Evolutionary conservation across 2,888 invertebrate genomes (phyloP), one percentile per base, ranked within the genome.

Genomic region (Minunthozetes semirufus): DNA sequence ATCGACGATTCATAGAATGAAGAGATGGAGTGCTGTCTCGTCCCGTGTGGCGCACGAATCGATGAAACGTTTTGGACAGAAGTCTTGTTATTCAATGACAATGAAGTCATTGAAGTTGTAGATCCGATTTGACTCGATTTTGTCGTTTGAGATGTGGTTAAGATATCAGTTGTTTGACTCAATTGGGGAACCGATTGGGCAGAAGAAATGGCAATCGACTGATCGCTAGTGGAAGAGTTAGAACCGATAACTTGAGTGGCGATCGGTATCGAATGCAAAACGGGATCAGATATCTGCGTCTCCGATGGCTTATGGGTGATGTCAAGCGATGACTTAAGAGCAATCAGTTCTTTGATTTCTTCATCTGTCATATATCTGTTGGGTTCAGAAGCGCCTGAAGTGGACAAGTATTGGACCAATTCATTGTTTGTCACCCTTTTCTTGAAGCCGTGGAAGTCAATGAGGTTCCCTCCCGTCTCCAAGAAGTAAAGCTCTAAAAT

Each of bases 391-490:
- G 3, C 33, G 8, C 2, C 9, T 3, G 56, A 22, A 80, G 90
- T 89, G 81, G 89, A 89, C 80, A 91, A 85, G 83, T 91, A 92
- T 74, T 89, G 87, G 77, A 89, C 82, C 81, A 91, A 89, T 82
- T 89, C 89, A 76, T 89, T 88, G 5, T 82, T 80, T 76, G 90
- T 88, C 78, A 92, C 89, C 80, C 90, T 86, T 83, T 92, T 92
- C 80, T 90, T 89, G 90, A 93, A 94, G 79, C 87, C 86, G 80
- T 88, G 88, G 84, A 90, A 92, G 83, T 95, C 94, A 88, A 93
- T 89, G 86, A 94, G 88, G 84, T 92, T 92, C 78, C 92, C 92
- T 80, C 90, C 90, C 80, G 88, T 88, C 85, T 92, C 91, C 80
- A 94, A 87, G 84, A 91, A 94, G 86, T 89, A 94, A 81, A 91